Conservation (phyloP, 2,888 invertebrate species). For the Caprella mutica region DNA sequence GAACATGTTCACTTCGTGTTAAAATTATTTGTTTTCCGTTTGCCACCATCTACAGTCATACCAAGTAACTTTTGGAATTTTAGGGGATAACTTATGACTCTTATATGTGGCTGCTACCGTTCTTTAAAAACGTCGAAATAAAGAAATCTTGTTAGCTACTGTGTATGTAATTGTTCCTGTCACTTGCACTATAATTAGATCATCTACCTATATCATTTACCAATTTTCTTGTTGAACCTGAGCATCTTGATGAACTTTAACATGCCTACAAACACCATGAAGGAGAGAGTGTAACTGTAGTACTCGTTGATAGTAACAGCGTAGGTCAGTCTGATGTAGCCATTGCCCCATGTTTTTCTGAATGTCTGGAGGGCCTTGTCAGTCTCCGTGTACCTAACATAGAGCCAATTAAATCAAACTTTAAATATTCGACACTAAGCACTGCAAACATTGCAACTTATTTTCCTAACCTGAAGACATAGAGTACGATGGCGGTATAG, state of each 20-base stretch:
- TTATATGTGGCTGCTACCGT: no score
- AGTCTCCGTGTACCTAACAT: constrained; percentile 10
- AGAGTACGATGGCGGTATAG: constrained; percentile 41
- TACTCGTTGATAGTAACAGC: constrained; percentile 43
- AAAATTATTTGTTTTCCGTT: no score
- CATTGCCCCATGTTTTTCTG: constrained; percentile 19
- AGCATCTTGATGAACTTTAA: constrained; percentile 45
- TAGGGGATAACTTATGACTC: no score
- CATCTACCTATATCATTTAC: constrained; percentile 10
- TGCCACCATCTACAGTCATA: no score
- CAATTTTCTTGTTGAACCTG: constrained; percentile 37
- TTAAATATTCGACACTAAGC: no score
- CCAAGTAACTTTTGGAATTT: no score
- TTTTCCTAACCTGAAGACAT: constrained; percentile 34
- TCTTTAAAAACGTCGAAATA: no score
- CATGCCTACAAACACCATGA: constrained; percentile 44
- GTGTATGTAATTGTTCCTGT: neutral
- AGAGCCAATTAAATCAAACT: no score
- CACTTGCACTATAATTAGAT: neutral
- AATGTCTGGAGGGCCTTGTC: constrained; percentile 10
- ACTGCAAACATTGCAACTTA: neutral
- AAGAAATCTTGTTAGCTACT: no score
- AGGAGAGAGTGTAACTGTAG: constrained; percentile 44
- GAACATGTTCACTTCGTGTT: no score
- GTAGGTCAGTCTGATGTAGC: constrained; percentile 39